Percentiles rank a stretch among this genome's conserved stretches.
These are phyloP conservation scores for Heliornis fulica DNA, from an alignment of 2,113 vertebrate species.

Conservation along the genomic window DNA sequence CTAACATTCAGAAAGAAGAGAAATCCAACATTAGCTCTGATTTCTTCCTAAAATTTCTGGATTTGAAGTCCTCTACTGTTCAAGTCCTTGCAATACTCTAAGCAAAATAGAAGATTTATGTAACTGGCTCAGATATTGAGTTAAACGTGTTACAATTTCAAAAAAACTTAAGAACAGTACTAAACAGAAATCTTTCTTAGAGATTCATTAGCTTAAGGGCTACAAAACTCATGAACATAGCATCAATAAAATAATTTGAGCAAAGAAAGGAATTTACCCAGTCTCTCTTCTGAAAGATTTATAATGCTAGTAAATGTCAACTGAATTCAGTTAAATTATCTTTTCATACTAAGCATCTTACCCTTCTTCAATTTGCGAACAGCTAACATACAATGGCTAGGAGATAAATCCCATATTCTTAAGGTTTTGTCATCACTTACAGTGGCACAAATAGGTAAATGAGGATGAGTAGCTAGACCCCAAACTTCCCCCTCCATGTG, in stretches of 20 bases:
- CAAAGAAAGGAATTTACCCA: neutral
- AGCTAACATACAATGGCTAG: conserved; percentile 98
- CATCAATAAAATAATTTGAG: neutral
- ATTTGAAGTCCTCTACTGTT: neutral
- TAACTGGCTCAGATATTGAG: neutral
- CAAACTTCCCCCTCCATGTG: conserved; percentile 99
- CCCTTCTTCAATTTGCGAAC: conserved; percentile 98
- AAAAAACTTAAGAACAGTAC: neutral
- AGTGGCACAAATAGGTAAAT: conserved; percentile 97
- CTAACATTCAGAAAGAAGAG: neutral
- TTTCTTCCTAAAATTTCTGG: neutral
- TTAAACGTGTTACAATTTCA: neutral
- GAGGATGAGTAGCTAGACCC: conserved; percentile 96
- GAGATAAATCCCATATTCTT: conserved; percentile 99
- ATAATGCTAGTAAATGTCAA: neutral
- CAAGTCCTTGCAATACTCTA: neutral
- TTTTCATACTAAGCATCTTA: conserved; percentile 69
- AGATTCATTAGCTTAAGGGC: neutral
- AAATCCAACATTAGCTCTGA: neutral
- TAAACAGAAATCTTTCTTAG: neutral
- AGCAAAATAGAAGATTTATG: neutral
- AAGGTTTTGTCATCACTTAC: conserved; percentile 98
- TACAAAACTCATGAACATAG: neutral
- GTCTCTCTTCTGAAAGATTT: neutral
- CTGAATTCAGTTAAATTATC: neutral